phyloP scores from a whole-genome alignment of 2,888 invertebrate species.

The Diadromus collaris region DNA sequence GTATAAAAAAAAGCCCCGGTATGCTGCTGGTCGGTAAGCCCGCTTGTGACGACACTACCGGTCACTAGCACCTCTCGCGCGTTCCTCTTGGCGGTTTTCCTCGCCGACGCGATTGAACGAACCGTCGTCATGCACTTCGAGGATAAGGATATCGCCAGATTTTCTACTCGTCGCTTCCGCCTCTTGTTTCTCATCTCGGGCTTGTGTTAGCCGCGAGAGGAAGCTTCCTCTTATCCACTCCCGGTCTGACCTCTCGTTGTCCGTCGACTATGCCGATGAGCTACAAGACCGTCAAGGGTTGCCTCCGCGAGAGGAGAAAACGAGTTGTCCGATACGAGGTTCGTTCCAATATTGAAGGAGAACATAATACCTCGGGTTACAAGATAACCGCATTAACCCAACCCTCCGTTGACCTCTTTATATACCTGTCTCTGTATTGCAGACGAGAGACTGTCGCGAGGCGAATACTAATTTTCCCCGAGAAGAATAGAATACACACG shows the following conservation, averaged over 20 bases:
- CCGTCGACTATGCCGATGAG: conserved; percentile 36
- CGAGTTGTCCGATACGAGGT: conserved; percentile 46
- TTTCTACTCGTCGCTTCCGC: conserved; percentile 8
- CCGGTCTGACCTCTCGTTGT: conserved; percentile 12
- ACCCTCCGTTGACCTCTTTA: conserved; percentile 44
- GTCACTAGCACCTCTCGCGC: conserved; percentile 6
- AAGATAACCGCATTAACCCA: conserved; percentile 75
- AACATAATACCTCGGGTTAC: conserved; percentile 74
- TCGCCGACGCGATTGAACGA: background rate
- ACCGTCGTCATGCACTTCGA: background rate
- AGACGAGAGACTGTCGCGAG: conserved; percentile 50
- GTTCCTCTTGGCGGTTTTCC: background rate
- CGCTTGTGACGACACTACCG: conserved; percentile 11
- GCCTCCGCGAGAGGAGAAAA: conserved; percentile 45
- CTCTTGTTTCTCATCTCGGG: conserved; percentile 27
- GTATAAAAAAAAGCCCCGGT: conserved; percentile 3
- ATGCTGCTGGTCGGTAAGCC: background rate
- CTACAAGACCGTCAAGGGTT: conserved; percentile 41
- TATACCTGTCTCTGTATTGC: conserved; percentile 22
- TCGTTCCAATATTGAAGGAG: conserved; percentile 74
- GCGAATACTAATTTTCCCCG: conserved; percentile 57
- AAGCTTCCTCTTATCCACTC: conserved; percentile 41
- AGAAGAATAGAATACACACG: conserved; percentile 41
- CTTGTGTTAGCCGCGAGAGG: conserved; percentile 40
- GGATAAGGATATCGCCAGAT: conserved; percentile 34